Evolutionary conservation across 2,113 vertebrate genomes (phyloP).

Genomic region (Poecile atricapillus): DNA sequence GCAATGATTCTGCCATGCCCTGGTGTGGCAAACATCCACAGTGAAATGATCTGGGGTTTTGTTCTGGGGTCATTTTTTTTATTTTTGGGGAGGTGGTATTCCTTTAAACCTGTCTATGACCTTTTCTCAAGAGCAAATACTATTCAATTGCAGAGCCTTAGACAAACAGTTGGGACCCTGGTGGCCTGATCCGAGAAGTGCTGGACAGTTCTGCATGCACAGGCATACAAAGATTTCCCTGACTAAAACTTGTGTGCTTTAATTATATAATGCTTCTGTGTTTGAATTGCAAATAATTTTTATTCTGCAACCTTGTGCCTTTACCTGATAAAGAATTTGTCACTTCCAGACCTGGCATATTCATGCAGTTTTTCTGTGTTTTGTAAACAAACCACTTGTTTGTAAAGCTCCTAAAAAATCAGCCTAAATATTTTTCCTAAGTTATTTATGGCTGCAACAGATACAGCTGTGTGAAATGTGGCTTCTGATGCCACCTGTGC

Average conservation of each 20-base stretch:
- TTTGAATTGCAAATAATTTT: background rate
- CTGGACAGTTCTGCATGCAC: background rate
- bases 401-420: conserved; percentile 5
- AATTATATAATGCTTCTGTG: background rate
- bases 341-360: background rate
- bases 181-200: background rate
- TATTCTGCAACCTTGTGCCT: background rate
- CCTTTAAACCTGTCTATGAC: background rate
- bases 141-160: background rate
- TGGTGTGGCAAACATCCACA: background rate
- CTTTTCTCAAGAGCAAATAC: background rate
- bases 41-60: background rate
- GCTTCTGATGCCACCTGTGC: conserved; percentile 1
- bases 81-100: background rate
- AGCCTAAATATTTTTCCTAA: background rate
- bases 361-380: background rate
- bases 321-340: background rate
- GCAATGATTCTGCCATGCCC: background rate
- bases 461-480: background rate
- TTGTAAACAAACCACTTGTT: conserved; percentile 23
- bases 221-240: background rate
- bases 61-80: background rate
- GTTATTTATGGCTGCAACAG: background rate
- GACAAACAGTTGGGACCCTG: background rate
- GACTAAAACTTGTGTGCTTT: background rate